Base-by-base conservation (phyloP, 2,113 vertebrate species). In the Rhombomys opimus region DNA sequence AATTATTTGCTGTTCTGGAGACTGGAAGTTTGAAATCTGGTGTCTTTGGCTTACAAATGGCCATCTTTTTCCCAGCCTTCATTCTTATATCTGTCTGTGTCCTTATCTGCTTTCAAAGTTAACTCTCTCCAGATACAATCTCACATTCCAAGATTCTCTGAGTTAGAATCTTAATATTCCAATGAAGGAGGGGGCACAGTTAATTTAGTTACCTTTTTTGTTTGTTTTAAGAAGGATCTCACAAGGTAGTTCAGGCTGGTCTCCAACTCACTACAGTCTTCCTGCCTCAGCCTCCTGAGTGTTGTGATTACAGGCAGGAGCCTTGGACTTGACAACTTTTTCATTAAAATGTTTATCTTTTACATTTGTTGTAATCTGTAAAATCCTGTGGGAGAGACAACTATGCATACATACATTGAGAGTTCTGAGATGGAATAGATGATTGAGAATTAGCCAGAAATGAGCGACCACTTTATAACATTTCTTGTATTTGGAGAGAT, bases 401-500 rank as follows among this genome's bases (percentile, higher is more conserved):
- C 13, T 81, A 11, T 88, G 17, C 46, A 50, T 84, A 52, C 59
- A 70, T 91, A 70, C 91, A 92, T 77, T 77, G 67, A 15, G 78
- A 93, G 75, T 91, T 94, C 27, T 65, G 54, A 90, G 8, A 14
- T 87, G 80, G n/a, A 76, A 81, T 22, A 61, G 67, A 94, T 41
- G 30, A 65, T 76, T 87, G 78, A 80, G 41, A 96, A 46, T 68
- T 90, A 95, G 88, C 85, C 80, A 93, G 27, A 85, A n/a, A 23
- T 63, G 59, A 89, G 32, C 57, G 52, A 84, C 32, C 25, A 23
- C n/a, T 87, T 93, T 38, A 25, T 59, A 73, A 68, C 38, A 63
- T 86, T 75, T 22, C 87, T 93, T 95, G 73, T 93, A 54, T 92
- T 94, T 88, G 72, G 86, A 89, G 94, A 91, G 89, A 70, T 86